Base-by-base conservation (phyloP, 2,888 invertebrate genomes). In the Deilephila elpenor region DNA sequence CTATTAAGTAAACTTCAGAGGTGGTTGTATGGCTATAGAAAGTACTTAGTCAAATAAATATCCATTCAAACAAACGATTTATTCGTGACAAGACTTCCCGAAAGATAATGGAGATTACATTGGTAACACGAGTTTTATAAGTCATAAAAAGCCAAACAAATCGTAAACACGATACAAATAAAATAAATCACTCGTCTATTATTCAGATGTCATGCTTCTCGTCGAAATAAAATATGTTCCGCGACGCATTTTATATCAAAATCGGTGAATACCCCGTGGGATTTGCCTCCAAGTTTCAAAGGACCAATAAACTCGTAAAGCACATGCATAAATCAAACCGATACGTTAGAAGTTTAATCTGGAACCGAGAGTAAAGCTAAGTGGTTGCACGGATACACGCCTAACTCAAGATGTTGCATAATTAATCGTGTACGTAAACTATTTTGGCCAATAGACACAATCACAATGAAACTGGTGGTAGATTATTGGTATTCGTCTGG, bases 271-370 rank as follows among this genome's bases (percentile, higher is more conserved):
- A 82, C 78, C 81, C 79, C 78, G 75, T 81, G 82, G 81, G 81
- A 84, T 83, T 83, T 82, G 79, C 78, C 74, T 81, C 75, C 25
- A 82, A 86, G 80, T 84, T 86, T 78, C 79, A 78, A 78, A 79
- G 81, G 82, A 79, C 85, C 86, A 86, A 87, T 89, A 88, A 88
- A 87, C 77, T 86, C 82, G 76, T 75, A 77, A 81, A 84, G 80
- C 79, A 79, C 78, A 80, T 79, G 70, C 78, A 87, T 86, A 86
- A 90, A 88, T 89, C 85, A 86, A 83, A 80, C 76, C 75, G 74
- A 80, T 83, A 80, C 80, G 82, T 81, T 80, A 81, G 78, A 82
- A 84, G 76, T 85, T 85, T 84, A 86, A 87, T 85, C 82, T 79
- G 77, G 77, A 79, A 76, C 67, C 25, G 25, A 17, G 44, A 37